Percentiles rank a stretch among this genome's conserved stretches.
These are phyloP conservation scores for Ryuthela nishihirai DNA, from an alignment of 2,888 invertebrate genomes.

Conservation along the genomic window DNA sequence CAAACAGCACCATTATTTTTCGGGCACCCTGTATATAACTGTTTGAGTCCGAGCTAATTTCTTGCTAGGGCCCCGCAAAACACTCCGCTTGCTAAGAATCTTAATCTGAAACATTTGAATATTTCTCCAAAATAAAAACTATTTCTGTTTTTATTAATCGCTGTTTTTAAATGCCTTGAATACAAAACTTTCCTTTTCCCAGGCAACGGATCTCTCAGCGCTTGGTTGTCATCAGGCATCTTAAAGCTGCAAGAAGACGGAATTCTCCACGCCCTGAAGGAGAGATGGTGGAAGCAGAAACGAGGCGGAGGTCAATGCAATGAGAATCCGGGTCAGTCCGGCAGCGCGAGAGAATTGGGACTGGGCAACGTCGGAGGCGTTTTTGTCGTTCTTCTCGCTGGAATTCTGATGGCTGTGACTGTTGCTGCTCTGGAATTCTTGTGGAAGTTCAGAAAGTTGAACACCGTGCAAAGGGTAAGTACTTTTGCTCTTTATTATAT, in stretches of 20 bases:
- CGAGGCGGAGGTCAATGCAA: slow-evolving; percentile 46
- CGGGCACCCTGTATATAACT: too few relatives aligned
- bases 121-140: too few relatives aligned
- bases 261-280: slow-evolving; percentile 53
- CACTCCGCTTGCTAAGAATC: too few relatives aligned
- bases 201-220: slow-evolving; percentile 17
- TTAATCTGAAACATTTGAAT: too few relatives aligned
- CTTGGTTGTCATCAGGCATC: slow-evolving; percentile 69
- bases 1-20: too few relatives aligned
- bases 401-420: slow-evolving; percentile 39
- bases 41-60: too few relatives aligned
- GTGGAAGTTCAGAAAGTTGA: slow-evolving; percentile 41
- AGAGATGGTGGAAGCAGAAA: slow-evolving; percentile 55
- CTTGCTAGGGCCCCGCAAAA: too few relatives aligned
- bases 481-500: too few relatives aligned
- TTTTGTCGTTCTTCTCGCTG: slow-evolving; percentile 46
- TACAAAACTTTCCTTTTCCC: too few relatives aligned
- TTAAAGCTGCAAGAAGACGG: slow-evolving; percentile 55
- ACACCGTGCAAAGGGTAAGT: too few relatives aligned
- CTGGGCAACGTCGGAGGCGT: slow-evolving; percentile 48
- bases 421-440: slow-evolving; percentile 43
- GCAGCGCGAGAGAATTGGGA: slow-evolving; percentile 41
- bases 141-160: too few relatives aligned
- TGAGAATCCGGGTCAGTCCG: slow-evolving; percentile 39
- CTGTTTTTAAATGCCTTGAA: too few relatives aligned